Base-by-base conservation (phyloP, 2,113 vertebrate genomes). In the Toxotes chatareus region DNA sequence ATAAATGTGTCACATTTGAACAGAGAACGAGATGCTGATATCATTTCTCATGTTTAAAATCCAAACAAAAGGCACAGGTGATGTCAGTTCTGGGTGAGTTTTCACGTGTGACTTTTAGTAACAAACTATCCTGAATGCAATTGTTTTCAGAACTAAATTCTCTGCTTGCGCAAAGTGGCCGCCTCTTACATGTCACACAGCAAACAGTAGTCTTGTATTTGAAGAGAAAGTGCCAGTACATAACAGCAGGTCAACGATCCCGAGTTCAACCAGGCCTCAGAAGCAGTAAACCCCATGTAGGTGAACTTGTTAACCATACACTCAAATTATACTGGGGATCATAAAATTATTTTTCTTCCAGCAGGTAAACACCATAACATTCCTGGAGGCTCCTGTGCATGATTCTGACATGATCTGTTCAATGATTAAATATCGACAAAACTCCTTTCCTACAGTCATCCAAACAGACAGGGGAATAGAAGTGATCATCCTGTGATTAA, bases 161-260 rank as follows among this genome's bases (percentile, higher is more conserved):
- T 49, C 47, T 51, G 59, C 56, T 91, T 93, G 85, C 62, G 49
- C 86, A 93, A 90, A 90, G 3, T 46, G 73, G 23, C 57, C 47
- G 44, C 61, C 71, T 88, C 76, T 34, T 42, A 38, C 76, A 87
- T 87, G 79, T 85, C 85, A 79, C 91, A 92, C 80, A 75, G 88
- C 88, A 95, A 95, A 95, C 93, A 95, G 88, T 76, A 84, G 85
- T 70, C 32, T 12, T 84, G 86, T 95, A 90, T 95, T 95, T 96
- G 93, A 92, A 93, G 90, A 94, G 91, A 95, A 95, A 94, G 94
- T 94, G 87, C 81, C 90, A 84, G 93, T 82, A 93, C 92, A 95
- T 79, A 86, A 83, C 73, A 64, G 82, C 12, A 89, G 95, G 95
- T 96, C 95, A 96, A 94, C 51, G 94, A 91, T 94, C 94, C 56